Evolutionary conservation across 2,888 invertebrate genomes (phyloP), one percentile per base, ranked within the genome.

Genomic region (Platycnemis pennipes): DNA sequence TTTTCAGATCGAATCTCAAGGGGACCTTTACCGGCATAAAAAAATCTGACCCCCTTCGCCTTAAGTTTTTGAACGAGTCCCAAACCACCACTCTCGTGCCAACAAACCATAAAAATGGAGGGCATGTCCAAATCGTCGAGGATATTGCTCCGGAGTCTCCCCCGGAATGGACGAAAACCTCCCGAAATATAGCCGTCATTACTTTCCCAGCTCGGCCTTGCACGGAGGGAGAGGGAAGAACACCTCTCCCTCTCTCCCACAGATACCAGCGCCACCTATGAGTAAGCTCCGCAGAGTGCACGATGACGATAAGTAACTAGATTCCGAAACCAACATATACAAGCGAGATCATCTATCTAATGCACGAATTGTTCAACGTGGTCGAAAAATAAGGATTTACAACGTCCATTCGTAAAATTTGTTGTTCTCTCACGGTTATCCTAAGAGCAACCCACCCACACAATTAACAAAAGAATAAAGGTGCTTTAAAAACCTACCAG

Each of bases 1-100:
- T 13, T 13, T 77, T 26, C 8, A 77, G 77, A 77, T 77, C 37
- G 77, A 77, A 77, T 77, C 77, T 77, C 77, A 26, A 77, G 26
- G 77, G 77, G 37, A 77, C 77, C 13, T 77, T 77, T 16, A 77
- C 77, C 77, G 77, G 13, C 77, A 2, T 77, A 26, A 77, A 31
- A 37, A 69, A 31, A 69, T 13, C 37, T 37, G 7, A 31, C 77
- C 37, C 37, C 22, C 56, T 56, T 63, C 37, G 37, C 37, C 69
- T 77, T 37, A 77, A 77, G 37, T 77, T 77, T 77, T 77, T 37
- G 26, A 77, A 77, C 37, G 77, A 77, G 31, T 77, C 77, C 37
- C 77, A 77, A 77, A 37, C 77, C 77, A 77, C 77, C 45, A 63
- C 56, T 69, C 56, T 63, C 91, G 91, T 91, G 91, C 91, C 91